These are phyloP conservation scores for Diplogasteroides magnus DNA, from an alignment of 1,140 invertebrate species.

Conservation along the genomic window DNA sequence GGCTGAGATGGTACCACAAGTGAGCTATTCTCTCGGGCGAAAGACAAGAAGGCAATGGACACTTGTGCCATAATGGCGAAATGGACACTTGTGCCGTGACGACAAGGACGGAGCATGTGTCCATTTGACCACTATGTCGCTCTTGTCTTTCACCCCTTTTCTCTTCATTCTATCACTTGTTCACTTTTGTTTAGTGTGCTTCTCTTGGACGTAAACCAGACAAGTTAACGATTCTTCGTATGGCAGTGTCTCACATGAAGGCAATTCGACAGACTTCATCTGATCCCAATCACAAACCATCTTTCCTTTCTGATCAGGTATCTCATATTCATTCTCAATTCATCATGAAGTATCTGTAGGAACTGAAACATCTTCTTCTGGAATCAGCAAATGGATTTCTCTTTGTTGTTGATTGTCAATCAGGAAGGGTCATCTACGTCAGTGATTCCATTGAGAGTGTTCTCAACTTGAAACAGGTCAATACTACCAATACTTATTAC, in stretches of 20 bases:
- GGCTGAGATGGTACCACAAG: conserved; percentile 97
- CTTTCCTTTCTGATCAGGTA: conserved; percentile 89
- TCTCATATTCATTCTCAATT: no score
- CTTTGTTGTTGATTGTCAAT: conserved; percentile 96
- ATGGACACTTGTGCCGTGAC: no score
- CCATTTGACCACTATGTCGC: no score
- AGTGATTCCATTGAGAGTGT: conserved; percentile 96
- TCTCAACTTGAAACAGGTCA: conserved; percentile 81
- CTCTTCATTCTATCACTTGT: not conserved
- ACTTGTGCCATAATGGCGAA: no score
- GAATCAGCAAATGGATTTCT: conserved; percentile 99
- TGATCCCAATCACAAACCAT: conserved; percentile 79
- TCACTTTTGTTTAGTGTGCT: conserved; percentile 57
- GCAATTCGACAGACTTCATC: conserved; percentile 23
- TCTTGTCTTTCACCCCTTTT: not conserved
- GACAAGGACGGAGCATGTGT: no score
- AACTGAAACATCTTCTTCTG: conserved; percentile 94
- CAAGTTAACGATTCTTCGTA: conserved; percentile 95
- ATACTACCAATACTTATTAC: not conserved
- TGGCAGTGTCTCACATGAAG: conserved; percentile 98
- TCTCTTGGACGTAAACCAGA: conserved; percentile 94
- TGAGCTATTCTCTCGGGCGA: no score
- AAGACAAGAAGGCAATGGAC: no score
- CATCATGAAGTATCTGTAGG: conserved; percentile 53
- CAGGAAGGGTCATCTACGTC: conserved; percentile 91